phyloP scores from a whole-genome alignment of 2,888 invertebrate species.

The Thumatha senex region DNA sequence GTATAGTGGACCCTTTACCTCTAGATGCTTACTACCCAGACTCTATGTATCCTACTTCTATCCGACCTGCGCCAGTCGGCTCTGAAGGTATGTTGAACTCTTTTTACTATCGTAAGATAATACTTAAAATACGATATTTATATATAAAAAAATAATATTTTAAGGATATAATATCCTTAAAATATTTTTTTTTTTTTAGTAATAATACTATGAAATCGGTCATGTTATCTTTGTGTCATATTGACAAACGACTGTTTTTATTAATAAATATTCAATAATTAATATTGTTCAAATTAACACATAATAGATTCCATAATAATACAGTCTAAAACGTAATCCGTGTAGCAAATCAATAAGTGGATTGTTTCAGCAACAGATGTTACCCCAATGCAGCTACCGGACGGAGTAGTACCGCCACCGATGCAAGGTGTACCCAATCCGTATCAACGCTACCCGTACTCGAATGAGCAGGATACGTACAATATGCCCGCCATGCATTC shows the following conservation, averaged over 20 bases:
- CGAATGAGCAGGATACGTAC: conserved; percentile 54
- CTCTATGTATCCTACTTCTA: conserved; percentile 83
- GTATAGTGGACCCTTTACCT: conserved; percentile 53
- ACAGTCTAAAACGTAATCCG: background rate
- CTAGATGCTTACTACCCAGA: conserved; percentile 70
- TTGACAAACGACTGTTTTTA: too few relatives aligned
- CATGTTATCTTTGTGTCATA: too few relatives aligned
- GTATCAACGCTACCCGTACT: conserved; percentile 62
- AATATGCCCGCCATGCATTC: conserved; percentile 46
- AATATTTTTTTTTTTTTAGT: too few relatives aligned
- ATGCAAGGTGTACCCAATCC: conserved; percentile 50
- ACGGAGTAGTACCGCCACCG: conserved; percentile 62
- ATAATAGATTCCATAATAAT: too few relatives aligned
- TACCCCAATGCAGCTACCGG: conserved; percentile 63
- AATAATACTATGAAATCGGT: too few relatives aligned
- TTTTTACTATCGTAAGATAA: background rate
- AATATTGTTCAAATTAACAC: too few relatives aligned
- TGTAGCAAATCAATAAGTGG: conserved; percentile 2
- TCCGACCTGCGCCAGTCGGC: conserved; percentile 88
- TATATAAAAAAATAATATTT: too few relatives aligned
- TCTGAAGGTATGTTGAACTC: conserved; percentile 82
- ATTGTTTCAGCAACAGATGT: conserved; percentile 67
- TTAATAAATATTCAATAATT: too few relatives aligned
- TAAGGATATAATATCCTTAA: too few relatives aligned
- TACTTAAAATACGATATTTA: background rate